A percentile compares a stretch with the other conserved stretches of the same genome.
Conservation (phyloP, 2,888 invertebrate species). For the Cerceris rybyensis region DNA sequence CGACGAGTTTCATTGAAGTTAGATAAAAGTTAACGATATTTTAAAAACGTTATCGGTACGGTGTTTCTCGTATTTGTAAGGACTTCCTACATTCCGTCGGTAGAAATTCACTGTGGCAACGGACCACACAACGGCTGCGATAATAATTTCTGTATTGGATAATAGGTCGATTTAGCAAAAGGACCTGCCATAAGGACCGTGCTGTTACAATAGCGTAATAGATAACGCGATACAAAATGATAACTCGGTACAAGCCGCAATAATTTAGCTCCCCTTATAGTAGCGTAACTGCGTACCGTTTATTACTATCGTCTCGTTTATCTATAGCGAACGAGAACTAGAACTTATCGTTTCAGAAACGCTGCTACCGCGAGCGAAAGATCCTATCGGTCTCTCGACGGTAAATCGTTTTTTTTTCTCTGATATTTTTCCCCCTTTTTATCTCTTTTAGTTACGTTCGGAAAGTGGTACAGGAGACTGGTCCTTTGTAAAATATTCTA, state of each 20-base stretch:
- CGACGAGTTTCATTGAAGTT: background rate
- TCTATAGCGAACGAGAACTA: conserved; percentile 36
- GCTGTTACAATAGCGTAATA: conserved; percentile 57
- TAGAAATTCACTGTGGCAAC: conserved; percentile 22
- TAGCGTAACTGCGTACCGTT: conserved; percentile 50
- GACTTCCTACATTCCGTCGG: conserved; percentile 33
- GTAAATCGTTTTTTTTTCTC: conserved; percentile 17
- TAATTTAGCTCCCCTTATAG: conserved; percentile 54
- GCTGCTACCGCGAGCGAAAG: conserved; percentile 33
- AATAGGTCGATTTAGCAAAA: conserved; percentile 58
- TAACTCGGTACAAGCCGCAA: conserved; percentile 55
- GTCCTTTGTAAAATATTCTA: conserved; percentile 40
- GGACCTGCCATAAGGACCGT: conserved; percentile 41
- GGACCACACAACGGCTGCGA: conserved; percentile 33
- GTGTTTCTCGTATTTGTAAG: conserved; percentile 11
- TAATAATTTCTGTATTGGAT: conserved; percentile 62
- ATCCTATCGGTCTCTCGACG: conserved; percentile 44
- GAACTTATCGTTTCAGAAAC: conserved; percentile 58
- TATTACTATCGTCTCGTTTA: conserved; percentile 62
- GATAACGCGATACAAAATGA: conserved; percentile 64
- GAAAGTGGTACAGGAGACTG: conserved; percentile 23
- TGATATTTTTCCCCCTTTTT: background rate
- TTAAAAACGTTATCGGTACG: conserved; percentile 15
- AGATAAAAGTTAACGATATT: background rate
- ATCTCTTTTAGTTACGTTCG: too few species aligned